phyloP scores from a whole-genome alignment of 2,888 invertebrate genomes.

The Athalia circularis region DNA sequence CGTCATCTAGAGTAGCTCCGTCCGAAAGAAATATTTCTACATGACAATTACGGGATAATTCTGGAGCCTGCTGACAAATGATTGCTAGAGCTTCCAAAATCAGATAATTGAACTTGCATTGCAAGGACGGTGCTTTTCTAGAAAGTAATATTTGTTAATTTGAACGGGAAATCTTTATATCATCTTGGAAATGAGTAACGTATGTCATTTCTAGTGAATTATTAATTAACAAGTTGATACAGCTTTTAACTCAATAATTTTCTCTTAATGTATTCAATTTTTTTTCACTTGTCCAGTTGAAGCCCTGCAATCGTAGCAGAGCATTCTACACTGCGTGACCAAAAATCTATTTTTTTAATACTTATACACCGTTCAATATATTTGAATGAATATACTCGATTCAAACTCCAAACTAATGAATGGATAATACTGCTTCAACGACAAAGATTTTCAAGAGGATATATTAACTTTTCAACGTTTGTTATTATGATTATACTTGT shows the following conservation, averaged over 20 bases:
- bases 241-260: constrained; percentile 33
- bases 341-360: constrained; percentile 48
- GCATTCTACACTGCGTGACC: constrained; percentile 50
- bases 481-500: constrained; percentile 16
- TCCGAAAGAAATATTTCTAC: constrained; percentile 14
- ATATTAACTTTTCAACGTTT: constrained; percentile 6
- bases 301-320: constrained; percentile 44
- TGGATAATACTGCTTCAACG: constrained; percentile 7
- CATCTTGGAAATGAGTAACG: too few relatives aligned
- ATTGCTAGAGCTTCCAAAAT: constrained; percentile 6
- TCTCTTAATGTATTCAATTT: constrained; percentile 38
- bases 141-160: constrained; percentile 2
- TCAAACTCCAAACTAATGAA: not conserved
- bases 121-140: constrained; percentile 30
- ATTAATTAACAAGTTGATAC: constrained; percentile 35
- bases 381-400: not conserved
- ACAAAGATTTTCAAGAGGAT: constrained; percentile 26
- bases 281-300: constrained; percentile 50
- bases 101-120: constrained; percentile 16
- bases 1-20: constrained; percentile 12
- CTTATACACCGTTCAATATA: constrained; percentile 2
- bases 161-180: constrained; percentile 5
- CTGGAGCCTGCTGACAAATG: not conserved
- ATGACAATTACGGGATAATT: not conserved
- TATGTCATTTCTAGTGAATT: constrained; percentile 14